Base-by-base conservation (phyloP, 2,113 vertebrate species). In the Zosterops lateralis region DNA sequence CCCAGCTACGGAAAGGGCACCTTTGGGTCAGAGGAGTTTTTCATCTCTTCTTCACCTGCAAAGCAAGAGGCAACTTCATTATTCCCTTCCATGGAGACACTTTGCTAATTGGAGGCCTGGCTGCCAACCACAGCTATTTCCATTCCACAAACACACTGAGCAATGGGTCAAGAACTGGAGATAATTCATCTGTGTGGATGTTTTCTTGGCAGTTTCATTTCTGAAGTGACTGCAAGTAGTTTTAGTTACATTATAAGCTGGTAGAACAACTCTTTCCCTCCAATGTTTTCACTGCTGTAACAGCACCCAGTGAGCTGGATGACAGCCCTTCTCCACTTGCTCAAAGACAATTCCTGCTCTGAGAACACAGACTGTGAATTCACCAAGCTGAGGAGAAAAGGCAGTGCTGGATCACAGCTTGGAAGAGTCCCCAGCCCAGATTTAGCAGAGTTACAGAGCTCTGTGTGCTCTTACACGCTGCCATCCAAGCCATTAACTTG, bases 21-120 rank as follows among this genome's bases (percentile, higher is more conserved):
- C 79, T 96, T 88, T 96, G 96, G 90, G 84, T 86, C 85, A 83
- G 24, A 72, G 91, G 60, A 92, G 83, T 31, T 84, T 95, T 84
- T 90, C 94, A 93, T 92, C 32, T 96, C 95, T 97, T 95, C 88
- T 74, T 70, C 78, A 96, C 97, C 98, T 98, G 97, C 70, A 98
- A 98, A 97, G 97, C 80, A 98, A 97, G 96, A 96, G 72, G 84
- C 34, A 71, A 73, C 80, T 84, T 80, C 84, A 84, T 98, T 88
- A 98, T 56, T 97, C 73, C 42, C 57, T 78, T 58, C 62, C 66
- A 42, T 2, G 8, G 50, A 94, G 34, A 80, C 36, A 92, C 14
- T 61, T 84, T 48, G 75, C 47, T 65, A 64, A 62, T 8, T 50
- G n/a, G 45, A 94, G 82, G 87, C 19, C 31, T 57, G 45, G 19